Evolutionary conservation across 2,113 vertebrate species (phyloP).

Genomic region (Lipophrys pholis): DNA sequence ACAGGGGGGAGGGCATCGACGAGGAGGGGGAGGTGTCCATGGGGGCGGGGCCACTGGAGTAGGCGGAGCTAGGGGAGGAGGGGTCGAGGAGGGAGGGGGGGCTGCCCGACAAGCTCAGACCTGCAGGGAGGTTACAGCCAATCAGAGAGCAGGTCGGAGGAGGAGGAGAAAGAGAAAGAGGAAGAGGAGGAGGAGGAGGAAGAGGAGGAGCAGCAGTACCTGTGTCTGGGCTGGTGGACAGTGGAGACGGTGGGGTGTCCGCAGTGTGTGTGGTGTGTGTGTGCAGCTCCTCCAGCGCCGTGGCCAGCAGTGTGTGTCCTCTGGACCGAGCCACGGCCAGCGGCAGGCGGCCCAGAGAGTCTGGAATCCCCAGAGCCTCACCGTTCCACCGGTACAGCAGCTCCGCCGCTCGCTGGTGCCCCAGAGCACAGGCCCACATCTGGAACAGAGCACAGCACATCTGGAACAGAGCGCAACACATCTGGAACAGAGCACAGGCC

Average conservation of each 20-base stretch:
- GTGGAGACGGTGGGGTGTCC: conserved; percentile 74
- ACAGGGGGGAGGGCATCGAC: conserved; percentile 68
- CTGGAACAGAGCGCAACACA: conserved; percentile 75
- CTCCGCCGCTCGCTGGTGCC: conserved; percentile 92
- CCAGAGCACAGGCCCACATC: conserved; percentile 99
- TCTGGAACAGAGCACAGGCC: conserved; percentile 92
- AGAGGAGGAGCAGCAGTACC: conserved; percentile 72
- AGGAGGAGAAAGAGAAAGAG: too few species aligned
- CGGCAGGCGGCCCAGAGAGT: conserved; percentile 95
- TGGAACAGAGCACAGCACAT: conserved; percentile 63
- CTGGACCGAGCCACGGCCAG: conserved; percentile 94
- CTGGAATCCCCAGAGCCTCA: conserved; percentile 93
- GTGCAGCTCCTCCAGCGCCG: conserved; percentile 86
- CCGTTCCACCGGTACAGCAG: conserved; percentile 98
- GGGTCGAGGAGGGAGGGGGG: conserved; percentile 86
- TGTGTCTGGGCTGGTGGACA: conserved; percentile 89
- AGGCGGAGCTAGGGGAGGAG: conserved; percentile 85
- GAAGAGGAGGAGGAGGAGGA: not conserved
- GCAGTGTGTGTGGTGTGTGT: conserved; percentile 11
- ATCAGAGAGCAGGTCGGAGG: conserved; percentile 1
- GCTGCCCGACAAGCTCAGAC: conserved; percentile 87
- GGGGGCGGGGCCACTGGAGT: conserved; percentile 85
- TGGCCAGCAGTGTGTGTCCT: conserved; percentile 94
- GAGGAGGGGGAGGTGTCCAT: conserved; percentile 84
- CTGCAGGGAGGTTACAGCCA: conserved; percentile 47